phyloP scores from a whole-genome alignment of 2,113 vertebrate species.

The Alces alces region DNA sequence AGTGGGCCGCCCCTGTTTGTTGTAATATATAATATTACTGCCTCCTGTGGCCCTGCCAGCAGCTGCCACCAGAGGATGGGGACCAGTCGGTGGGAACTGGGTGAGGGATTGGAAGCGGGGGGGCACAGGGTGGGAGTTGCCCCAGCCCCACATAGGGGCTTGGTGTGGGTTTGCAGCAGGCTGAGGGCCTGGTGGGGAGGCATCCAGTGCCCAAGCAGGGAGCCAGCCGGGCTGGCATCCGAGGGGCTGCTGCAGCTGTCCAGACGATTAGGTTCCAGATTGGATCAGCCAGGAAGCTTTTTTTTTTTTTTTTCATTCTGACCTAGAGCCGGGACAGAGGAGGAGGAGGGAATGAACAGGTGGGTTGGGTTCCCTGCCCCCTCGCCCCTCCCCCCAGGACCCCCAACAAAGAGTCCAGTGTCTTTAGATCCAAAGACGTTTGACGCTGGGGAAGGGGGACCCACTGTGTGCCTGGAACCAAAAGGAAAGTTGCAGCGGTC shows the following conservation, averaged over 20 bases:
- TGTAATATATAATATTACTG: background rate
- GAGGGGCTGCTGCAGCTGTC: constrained; percentile 59
- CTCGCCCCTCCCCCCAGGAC: too few species aligned
- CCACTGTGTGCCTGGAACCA: background rate
- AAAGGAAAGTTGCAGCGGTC: background rate
- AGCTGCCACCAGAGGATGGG: background rate
- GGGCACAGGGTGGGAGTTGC: rapidly evolving
- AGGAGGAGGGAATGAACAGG: constrained; percentile 35
- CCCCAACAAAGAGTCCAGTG: background rate
- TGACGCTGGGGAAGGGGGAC: background rate
- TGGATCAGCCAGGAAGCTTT: background rate
- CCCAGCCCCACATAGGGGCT: background rate
- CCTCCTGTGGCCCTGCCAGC: background rate
- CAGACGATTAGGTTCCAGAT: constrained; percentile 4
- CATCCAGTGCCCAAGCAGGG: background rate
- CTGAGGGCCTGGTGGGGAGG: background rate
- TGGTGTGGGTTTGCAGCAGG: background rate
- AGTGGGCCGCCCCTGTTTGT: constrained; percentile 14
- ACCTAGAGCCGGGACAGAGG: background rate
- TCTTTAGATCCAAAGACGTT: constrained; percentile 1
- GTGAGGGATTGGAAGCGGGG: background rate
- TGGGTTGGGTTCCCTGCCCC: constrained; percentile 30
- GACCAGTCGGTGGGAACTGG: background rate
- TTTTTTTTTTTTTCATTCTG: constrained; percentile 6
- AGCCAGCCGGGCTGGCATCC: background rate